Percentiles rank a stretch among this genome's conserved stretches.
These are phyloP conservation scores for Dicerorhinus sumatrensis DNA, from an alignment of 2,113 vertebrate genomes.

Conservation along the genomic window DNA sequence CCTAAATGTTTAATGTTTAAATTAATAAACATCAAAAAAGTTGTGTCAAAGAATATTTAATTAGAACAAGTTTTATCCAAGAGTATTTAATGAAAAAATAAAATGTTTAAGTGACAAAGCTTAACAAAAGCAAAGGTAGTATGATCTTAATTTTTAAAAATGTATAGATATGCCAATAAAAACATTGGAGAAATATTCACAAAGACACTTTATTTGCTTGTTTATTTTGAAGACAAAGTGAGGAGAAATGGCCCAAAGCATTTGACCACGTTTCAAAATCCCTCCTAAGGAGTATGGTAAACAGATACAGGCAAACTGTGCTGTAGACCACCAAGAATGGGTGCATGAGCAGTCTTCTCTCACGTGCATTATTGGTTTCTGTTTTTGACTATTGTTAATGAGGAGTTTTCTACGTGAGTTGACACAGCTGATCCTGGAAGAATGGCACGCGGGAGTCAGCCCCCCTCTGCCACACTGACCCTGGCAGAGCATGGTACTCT, in stretches of 20 bases:
- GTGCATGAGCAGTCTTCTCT: background rate
- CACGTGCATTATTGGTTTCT: background rate
- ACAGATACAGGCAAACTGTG: background rate
- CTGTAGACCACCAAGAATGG: background rate
- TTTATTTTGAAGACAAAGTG: background rate
- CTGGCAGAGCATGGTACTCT: conserved; percentile 69
- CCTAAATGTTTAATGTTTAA: background rate
- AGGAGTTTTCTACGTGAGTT: background rate
- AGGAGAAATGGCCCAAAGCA: background rate
- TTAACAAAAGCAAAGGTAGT: background rate
- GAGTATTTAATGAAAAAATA: background rate
- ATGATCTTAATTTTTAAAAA: background rate
- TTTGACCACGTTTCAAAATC: background rate
- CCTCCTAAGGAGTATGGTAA: background rate
- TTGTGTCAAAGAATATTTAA: background rate
- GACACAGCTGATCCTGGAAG: background rate
- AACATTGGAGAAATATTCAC: background rate
- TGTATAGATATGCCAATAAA: background rate
- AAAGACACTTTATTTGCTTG: background rate
- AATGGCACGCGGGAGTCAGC: background rate
- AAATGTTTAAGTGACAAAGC: background rate
- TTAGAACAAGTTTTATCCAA: background rate
- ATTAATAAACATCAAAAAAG: background rate
- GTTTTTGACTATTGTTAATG: background rate
- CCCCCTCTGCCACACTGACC: background rate